Conservation (phyloP, 2,797 vertebrate species). For the Spinibarbus caldwelli region DNA sequence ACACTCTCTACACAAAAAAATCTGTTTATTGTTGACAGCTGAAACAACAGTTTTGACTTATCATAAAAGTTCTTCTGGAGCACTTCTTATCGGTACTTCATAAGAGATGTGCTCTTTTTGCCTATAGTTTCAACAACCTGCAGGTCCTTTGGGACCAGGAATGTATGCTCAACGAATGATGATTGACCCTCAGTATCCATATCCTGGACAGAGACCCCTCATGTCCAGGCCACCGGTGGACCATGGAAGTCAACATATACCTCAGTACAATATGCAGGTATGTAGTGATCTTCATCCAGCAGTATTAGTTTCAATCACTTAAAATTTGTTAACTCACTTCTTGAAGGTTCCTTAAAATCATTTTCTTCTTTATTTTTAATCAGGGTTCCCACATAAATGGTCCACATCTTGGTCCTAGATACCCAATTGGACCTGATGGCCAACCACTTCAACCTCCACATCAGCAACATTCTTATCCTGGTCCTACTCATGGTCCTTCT, state of each 20-base stretch:
- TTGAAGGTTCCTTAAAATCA: background rate
- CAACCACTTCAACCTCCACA: slow-evolving; percentile 69
- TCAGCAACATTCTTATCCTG: slow-evolving; percentile 77
- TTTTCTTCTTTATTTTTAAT: background rate
- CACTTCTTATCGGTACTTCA: background rate
- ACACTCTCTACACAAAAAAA: background rate
- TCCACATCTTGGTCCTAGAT: slow-evolving; percentile 80
- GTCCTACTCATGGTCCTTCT: slow-evolving; percentile 80
- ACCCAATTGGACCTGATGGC: slow-evolving; percentile 76
- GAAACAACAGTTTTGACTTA: background rate
- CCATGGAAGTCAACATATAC: slow-evolving; percentile 76
- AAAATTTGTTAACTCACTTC: background rate
- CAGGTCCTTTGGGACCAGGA: slow-evolving; percentile 76
- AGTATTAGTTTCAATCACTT: background rate
- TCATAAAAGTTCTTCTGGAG: background rate
- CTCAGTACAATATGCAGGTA: slow-evolving; percentile 89
- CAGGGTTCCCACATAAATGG: slow-evolving; percentile 83
- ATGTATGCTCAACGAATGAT: slow-evolving; percentile 81
- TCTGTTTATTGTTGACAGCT: background rate
- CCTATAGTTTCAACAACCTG: slow-evolving; percentile 71
- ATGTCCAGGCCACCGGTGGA: slow-evolving; percentile 81
- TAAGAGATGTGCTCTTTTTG: background rate
- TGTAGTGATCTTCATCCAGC: background rate
- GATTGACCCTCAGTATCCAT: slow-evolving; percentile 81
- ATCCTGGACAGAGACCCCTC: slow-evolving; percentile 77